Base-by-base conservation (phyloP, 2,113 vertebrate genomes). In the Spermophilus dauricus region DNA sequence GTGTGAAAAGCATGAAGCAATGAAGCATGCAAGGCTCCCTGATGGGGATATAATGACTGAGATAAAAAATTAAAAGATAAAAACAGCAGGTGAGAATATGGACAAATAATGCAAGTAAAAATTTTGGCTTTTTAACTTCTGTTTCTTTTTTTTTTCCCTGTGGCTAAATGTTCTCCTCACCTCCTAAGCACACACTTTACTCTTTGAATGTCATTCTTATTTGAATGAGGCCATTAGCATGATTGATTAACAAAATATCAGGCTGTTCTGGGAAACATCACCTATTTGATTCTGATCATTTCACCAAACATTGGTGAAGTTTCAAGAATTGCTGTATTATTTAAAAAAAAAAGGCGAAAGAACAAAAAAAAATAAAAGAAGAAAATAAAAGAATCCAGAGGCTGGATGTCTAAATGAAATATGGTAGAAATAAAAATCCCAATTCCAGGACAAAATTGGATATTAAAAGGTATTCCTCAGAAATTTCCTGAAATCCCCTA, bases 71-170 rank as follows among this genome's bases (percentile, higher is more conserved):
- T 82, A 92, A 96, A 94, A 95, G n/a, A 70, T 94, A 86, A 94
- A 96, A 94, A 78, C 86, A 98, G 83, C 80, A 97, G 86, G 93
- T 96, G 42, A 97, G 63, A 93, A 94, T 22, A 95, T 58, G 32
- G 58, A 83, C 58, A 97, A 80, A 82, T 93, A 86, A 86, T 51
- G 0, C n/a, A 85, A 58, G 58, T 63, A 73, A 73, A 90, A 63
- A 11, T 77, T 91, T 91, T 85, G 14, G 1, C 39, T 76, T 94
- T 95, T 92, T 89, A 82, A 67, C 13, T 87, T 81, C 22, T 86
- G 4, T 73, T 65, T 86, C 39, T n/a, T n/a, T 94, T 48, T 28
- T 56, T 94, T 48, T 28, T 56, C 11, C 26, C 1, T 24, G 3
- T 77, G 37, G 32, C 85, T 98, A 83, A 94, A 67, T 9, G 18